A percentile compares a stretch with the other conserved stretches of the same genome.
Evolutionary conservation across 2,113 vertebrate genomes (phyloP).

Genomic region (Monopterus albus): DNA sequence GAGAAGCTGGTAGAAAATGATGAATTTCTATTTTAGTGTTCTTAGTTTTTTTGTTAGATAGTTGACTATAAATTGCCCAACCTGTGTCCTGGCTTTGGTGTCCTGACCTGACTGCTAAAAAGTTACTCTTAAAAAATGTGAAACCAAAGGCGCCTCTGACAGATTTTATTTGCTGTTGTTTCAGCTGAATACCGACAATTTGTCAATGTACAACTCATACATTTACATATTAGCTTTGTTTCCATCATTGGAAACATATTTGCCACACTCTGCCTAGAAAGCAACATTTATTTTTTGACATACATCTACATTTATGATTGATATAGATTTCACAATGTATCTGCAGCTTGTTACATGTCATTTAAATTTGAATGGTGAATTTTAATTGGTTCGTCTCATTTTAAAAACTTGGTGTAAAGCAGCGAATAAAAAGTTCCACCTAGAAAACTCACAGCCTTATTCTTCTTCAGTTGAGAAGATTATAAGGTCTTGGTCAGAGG

Average conservation of each 20-base stretch:
- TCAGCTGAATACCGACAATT: neutral
- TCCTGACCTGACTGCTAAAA: neutral
- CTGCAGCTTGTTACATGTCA: neutral
- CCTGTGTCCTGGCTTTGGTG: neutral
- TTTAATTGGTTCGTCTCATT: neutral
- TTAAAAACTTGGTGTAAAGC: neutral
- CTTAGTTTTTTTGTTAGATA: neutral
- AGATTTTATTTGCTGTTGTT: neutral
- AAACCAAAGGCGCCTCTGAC: neutral
- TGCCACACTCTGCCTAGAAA: neutral
- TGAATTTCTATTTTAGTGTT: neutral
- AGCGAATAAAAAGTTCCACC: neutral
- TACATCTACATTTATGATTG: neutral
- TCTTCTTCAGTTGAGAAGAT: slow-evolving; percentile 15
- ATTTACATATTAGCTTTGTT: neutral
- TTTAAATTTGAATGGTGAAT: neutral
- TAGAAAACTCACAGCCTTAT: slow-evolving; percentile 1
- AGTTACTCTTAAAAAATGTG: neutral
- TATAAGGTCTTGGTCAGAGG: slow-evolving; percentile 31
- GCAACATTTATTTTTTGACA: too few species aligned
- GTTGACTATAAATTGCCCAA: neutral
- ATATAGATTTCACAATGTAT: neutral
- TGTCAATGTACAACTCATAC: too few species aligned
- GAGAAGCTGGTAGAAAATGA: neutral
- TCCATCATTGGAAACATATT: neutral